Evolutionary conservation across 2,888 invertebrate genomes (phyloP), one percentile per base, ranked within the genome.

Genomic region (Dorcus parallelipipedus): DNA sequence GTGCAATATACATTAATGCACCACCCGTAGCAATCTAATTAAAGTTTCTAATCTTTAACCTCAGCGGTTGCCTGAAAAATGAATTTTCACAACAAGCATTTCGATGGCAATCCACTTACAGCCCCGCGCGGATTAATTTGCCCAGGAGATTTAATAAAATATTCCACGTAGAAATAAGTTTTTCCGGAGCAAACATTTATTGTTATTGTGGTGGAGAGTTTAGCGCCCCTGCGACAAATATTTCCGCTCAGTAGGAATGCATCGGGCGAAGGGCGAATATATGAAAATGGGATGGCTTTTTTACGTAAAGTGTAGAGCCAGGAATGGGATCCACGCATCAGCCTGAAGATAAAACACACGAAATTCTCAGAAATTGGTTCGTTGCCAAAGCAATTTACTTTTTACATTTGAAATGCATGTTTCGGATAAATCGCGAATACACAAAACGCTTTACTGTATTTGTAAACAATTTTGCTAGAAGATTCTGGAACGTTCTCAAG

Each of bases 251-350:
- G 68, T 67, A 70, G 66, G 68, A 68, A 71, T 69, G 72, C 73
- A 72, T 72, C 71, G 70, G 72, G 73, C 73, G 73, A 73, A 69
- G 71, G 71, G 69, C 73, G 72, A 73, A 75, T 75, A 75, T 76
- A 76, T 75, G 75, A 76, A 75, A 76, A 76, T 74, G 72, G 74
- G 71, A 76, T 74, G 72, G 73, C 69, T 73, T 73, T 74, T 75
- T 76, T 74, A 71, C 53, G 70, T 71, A 73, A 72, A 74, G 72
- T 71, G 70, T 72, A 70, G 69, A 70, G 68, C 45, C 51, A 69
- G 71, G 70, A 73, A 74, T 73, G 71, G 73, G 71, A 75, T 75
- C 70, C 71, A 75, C 75, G 74, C 76, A 75, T 73, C 72, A 71
- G 70, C 69, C 61, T 66, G 69, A 69, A 73, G 75, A 76, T 76